Percentiles rank a stretch among this genome's conserved stretches.
These are phyloP conservation scores for Pionites leucogaster DNA, from an alignment of 2,113 vertebrate genomes.

Conservation along the genomic window DNA sequence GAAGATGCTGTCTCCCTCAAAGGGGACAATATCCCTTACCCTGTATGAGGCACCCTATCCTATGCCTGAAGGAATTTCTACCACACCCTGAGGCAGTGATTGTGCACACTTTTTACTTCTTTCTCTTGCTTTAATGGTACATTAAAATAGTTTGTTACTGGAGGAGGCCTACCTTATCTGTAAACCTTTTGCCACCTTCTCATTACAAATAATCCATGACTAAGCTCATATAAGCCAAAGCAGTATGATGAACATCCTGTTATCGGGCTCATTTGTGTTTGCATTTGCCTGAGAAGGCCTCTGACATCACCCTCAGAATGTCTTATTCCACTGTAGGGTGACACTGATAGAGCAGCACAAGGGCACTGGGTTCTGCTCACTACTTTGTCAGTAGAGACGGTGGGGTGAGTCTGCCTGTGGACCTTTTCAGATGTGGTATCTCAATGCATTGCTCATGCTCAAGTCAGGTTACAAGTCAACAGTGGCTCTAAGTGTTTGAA, in stretches of 20 bases:
- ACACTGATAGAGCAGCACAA: not conserved
- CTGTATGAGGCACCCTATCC: not conserved
- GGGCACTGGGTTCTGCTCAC: not conserved
- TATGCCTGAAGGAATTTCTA: not conserved
- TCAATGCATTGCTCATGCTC: not conserved
- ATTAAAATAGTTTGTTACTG: not conserved
- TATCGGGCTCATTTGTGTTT: not conserved
- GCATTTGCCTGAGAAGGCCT: not conserved
- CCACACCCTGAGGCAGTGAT: not conserved
- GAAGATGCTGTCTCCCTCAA: not conserved
- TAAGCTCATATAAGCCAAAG: not conserved
- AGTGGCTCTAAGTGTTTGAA: not conserved
- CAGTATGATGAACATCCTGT: not conserved
- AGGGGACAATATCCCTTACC: not conserved
- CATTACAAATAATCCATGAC: not conserved
- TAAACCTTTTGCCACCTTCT: not conserved
- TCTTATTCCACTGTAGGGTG: not conserved
- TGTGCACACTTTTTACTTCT: not conserved
- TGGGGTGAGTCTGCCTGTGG: not conserved
- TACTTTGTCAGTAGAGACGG: fast-evolving
- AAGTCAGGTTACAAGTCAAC: not conserved
- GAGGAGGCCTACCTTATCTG: not conserved
- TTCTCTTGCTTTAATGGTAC: not conserved
- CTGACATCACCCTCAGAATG: not conserved
- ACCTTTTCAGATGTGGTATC: not conserved